Percentiles rank a stretch among this genome's conserved stretches.
Conservation (phyloP, 2,797 vertebrate genomes). For the Sparus aurata region DNA sequence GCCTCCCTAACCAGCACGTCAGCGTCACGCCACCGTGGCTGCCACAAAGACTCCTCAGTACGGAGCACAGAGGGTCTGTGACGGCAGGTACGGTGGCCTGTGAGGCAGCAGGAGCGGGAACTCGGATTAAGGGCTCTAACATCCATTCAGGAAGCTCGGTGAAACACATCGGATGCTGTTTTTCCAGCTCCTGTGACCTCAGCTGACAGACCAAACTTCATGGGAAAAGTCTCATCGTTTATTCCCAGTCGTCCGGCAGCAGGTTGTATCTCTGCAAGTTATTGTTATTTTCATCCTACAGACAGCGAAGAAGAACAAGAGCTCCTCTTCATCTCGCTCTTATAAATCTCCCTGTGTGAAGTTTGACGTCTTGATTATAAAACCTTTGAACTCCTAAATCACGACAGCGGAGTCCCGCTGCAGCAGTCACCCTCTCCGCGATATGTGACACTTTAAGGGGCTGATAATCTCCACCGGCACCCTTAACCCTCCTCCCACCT, state of each 20-base stretch:
- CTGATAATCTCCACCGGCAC: background rate
- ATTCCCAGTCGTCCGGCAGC: background rate
- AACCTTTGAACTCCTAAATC: background rate
- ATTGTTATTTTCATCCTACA: too few relatives aligned
- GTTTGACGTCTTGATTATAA: background rate
- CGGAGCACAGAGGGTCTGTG: constrained; percentile 47
- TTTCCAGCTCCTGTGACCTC: constrained; percentile 5
- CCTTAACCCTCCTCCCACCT: background rate
- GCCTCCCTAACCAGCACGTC: constrained; percentile 44
- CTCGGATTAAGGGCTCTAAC: background rate
- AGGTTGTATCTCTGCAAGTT: background rate
- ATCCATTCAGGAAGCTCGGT: constrained; percentile 19
- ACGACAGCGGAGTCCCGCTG: background rate
- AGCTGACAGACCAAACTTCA: background rate
- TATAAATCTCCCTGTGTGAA: background rate
- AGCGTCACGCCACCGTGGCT: constrained; percentile 61
- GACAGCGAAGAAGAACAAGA: too few relatives aligned
- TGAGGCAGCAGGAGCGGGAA: background rate
- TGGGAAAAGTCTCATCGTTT: background rate
- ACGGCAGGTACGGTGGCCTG: background rate
- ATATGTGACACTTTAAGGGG: constrained; percentile 1
- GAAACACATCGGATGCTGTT: background rate
- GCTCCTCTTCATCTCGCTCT: too few relatives aligned
- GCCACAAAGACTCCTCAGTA: constrained; percentile 81
- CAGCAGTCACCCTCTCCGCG: background rate